phyloP scores from a whole-genome alignment of 1,140 invertebrate genomes.

The Cherax quadricarinatus region DNA sequence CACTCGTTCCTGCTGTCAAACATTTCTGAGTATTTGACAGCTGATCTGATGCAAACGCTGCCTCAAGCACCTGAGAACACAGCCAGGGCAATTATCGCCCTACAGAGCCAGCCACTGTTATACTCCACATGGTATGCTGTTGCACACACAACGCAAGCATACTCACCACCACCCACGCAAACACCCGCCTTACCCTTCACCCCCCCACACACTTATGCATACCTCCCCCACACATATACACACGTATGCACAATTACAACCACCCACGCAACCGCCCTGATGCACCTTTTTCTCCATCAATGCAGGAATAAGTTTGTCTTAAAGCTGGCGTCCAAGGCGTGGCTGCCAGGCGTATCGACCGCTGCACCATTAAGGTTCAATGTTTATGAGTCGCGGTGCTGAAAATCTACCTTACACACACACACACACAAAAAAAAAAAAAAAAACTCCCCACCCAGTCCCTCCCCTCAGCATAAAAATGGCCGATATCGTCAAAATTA shows the following conservation, averaged over 20 bases:
- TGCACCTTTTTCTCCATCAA: not conserved
- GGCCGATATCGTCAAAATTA: slow-evolving; percentile 17
- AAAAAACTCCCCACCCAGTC: too few relatives aligned
- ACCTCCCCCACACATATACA: not conserved
- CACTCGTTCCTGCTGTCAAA: too few relatives aligned
- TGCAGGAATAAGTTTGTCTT: too few relatives aligned
- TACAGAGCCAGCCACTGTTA: too few relatives aligned
- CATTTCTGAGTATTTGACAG: too few relatives aligned
- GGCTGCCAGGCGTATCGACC: not conserved
- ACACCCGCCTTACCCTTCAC: not conserved
- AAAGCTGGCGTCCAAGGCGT: too few relatives aligned
- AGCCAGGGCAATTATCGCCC: too few relatives aligned
- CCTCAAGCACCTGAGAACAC: too few relatives aligned
- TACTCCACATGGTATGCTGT: too few relatives aligned
- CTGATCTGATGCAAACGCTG: too few relatives aligned
- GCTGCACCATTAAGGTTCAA: not conserved
- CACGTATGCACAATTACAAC: not conserved
- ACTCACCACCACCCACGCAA: not conserved
- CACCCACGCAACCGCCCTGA: not conserved
- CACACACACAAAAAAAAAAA: not conserved
- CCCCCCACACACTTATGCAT: too few relatives aligned
- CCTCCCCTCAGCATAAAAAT: not conserved
- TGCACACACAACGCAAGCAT: not conserved
- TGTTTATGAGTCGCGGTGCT: not conserved
- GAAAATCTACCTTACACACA: not conserved